These are phyloP conservation scores for Phacellophora camtschatica DNA, from an alignment of 30 jellyfish, hydroid and myxozoan genomes.

Conservation along the genomic window DNA sequence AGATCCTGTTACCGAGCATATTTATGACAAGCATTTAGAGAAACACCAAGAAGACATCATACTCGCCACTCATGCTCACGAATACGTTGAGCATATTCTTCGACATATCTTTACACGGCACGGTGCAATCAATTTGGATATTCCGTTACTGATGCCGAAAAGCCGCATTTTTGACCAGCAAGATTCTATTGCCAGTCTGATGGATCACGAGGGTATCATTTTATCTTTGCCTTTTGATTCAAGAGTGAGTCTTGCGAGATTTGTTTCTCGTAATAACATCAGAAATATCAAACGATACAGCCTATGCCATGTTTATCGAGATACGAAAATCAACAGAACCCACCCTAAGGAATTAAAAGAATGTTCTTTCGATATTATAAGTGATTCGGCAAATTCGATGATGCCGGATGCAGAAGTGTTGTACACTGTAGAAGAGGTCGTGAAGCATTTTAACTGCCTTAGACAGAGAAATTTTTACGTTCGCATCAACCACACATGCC, in stretches of 20 bases:
- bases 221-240: conserved; percentile 89
- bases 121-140: conserved; percentile 73
- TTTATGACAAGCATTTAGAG: conserved; percentile 72
- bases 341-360: conserved; percentile 88
- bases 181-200: conserved; percentile 59
- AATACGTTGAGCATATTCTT: conserved; percentile 64
- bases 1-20: conserved; percentile 81
- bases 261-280: conserved; percentile 70
- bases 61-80: conserved; percentile 43
- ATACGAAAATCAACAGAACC: conserved; percentile 64
- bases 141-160: conserved; percentile 83
- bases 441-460: conserved; percentile 52
- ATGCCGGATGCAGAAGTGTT: conserved; percentile 81
- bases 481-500: conserved; percentile 68
- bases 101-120: conserved; percentile 57
- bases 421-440: conserved; percentile 70
- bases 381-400: conserved; percentile 56
- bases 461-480: conserved; percentile 59
- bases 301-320: conserved; percentile 71
- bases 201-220: conserved; percentile 86
- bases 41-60: conserved; percentile 58
- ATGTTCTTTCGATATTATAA: conserved; percentile 86
- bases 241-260: conserved; percentile 86
- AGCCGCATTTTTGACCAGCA: conserved; percentile 53
- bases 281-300: conserved; percentile 62